phyloP scores from a whole-genome alignment of 2,113 vertebrate species.

The Regulus satrapa region DNA sequence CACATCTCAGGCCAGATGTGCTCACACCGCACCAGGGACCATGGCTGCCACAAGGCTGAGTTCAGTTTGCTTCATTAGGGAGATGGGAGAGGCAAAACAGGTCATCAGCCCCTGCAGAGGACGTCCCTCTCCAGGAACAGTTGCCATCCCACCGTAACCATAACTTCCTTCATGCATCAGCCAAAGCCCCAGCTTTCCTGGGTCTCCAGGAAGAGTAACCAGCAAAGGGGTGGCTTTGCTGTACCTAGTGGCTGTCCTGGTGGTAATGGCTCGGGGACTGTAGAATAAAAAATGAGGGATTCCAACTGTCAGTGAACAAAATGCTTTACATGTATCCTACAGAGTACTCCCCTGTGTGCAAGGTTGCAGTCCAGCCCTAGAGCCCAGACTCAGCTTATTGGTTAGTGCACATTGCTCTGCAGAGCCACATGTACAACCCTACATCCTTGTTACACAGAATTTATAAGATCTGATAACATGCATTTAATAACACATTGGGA shows the following conservation, averaged over 20 bases:
- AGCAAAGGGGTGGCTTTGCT: background rate
- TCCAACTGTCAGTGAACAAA: background rate
- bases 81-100: background rate
- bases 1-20: background rate
- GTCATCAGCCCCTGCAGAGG: background rate
- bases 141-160: accelerated
- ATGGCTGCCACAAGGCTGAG: background rate
- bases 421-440: background rate
- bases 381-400: background rate
- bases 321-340: background rate
- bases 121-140: background rate
- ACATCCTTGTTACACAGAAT: background rate
- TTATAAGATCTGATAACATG: background rate
- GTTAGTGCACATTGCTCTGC: background rate
- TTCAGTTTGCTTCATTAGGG: background rate
- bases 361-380: background rate
- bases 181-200: background rate
- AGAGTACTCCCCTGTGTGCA: accelerated
- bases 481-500: background rate
- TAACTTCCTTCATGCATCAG: background rate
- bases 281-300: background rate
- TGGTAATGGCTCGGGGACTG: background rate
- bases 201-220: background rate
- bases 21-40: background rate
- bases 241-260: background rate